Conservation (phyloP, 1,140 invertebrate genomes). For the Nilaparvata lugens region DNA sequence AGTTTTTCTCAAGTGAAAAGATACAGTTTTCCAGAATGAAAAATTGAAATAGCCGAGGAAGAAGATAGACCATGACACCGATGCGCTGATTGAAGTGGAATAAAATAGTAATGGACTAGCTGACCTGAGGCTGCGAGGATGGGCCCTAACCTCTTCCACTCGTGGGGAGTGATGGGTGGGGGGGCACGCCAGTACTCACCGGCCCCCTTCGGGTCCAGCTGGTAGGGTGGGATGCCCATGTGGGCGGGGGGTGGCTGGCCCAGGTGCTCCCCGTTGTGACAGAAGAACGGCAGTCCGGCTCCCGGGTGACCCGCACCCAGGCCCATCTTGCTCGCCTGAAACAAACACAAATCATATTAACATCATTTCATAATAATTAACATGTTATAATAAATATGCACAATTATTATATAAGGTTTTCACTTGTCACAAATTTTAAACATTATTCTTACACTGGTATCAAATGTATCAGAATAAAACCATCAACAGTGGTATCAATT, state of each 20-base stretch:
- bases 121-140: conserved; percentile 46
- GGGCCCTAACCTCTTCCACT: conserved; percentile 44
- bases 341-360: conserved; percentile 39
- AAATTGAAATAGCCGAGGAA: too few species aligned
- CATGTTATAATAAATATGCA: too few species aligned
- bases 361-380: too few species aligned
- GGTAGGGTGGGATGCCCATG: conserved; percentile 93
- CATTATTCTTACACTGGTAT: too few species aligned
- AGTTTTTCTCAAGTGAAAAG: too few species aligned
- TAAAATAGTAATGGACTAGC: conserved; percentile 13
- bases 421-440: too few species aligned
- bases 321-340: conserved; percentile 85
- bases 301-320: conserved; percentile 56
- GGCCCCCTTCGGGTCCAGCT: conserved; percentile 65
- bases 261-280: conserved; percentile 73
- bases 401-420: too few species aligned
- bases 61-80: too few species aligned
- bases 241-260: conserved; percentile 91
- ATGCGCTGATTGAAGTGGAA: too few species aligned
- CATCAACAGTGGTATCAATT: too few species aligned
- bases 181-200: conserved; percentile 44
- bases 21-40: too few species aligned
- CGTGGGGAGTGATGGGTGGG: conserved; percentile 31
- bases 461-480: too few species aligned
- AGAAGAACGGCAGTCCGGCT: conserved; percentile 72